Percentiles rank a stretch among this genome's conserved stretches.
phyloP scores from a whole-genome alignment of 2,113 vertebrate genomes.

The Alaudala cheleensis region DNA sequence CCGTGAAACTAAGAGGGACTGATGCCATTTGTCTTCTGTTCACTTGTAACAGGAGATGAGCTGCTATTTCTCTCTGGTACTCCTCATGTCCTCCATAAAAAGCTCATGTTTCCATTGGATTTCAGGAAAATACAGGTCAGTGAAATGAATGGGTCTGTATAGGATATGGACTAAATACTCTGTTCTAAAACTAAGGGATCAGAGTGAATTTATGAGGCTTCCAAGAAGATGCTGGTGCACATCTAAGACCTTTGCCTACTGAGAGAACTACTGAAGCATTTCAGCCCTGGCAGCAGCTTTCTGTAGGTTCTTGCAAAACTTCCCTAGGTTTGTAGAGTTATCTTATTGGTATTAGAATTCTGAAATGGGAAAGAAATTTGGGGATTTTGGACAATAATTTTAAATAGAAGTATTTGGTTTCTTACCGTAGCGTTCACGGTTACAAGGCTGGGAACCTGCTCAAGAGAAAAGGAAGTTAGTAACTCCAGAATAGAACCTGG shows the following conservation, averaged over 20 bases:
- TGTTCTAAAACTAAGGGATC: background rate
- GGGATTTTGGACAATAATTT: background rate
- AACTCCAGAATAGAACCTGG: background rate
- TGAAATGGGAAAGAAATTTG: background rate
- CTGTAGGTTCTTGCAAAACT: background rate
- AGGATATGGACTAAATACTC: background rate
- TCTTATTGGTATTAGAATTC: background rate
- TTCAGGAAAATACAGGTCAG: background rate
- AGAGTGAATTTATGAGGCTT: background rate
- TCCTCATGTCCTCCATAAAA: background rate
- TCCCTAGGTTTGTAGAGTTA: background rate
- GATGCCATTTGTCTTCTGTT: background rate
- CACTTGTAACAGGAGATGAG: background rate
- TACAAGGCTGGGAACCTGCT: background rate
- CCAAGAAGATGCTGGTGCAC: background rate
- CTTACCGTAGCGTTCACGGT: background rate
- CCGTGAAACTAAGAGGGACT: background rate
- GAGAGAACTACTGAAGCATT: background rate
- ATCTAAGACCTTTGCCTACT: background rate
- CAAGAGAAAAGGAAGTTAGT: background rate
- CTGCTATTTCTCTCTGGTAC: background rate
- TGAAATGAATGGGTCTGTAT: background rate
- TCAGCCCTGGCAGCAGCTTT: background rate
- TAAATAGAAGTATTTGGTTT: background rate
- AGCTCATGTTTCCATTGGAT: background rate